Evolutionary conservation across 2,888 invertebrate species (phyloP).

Genomic region (Melieria picta): DNA sequence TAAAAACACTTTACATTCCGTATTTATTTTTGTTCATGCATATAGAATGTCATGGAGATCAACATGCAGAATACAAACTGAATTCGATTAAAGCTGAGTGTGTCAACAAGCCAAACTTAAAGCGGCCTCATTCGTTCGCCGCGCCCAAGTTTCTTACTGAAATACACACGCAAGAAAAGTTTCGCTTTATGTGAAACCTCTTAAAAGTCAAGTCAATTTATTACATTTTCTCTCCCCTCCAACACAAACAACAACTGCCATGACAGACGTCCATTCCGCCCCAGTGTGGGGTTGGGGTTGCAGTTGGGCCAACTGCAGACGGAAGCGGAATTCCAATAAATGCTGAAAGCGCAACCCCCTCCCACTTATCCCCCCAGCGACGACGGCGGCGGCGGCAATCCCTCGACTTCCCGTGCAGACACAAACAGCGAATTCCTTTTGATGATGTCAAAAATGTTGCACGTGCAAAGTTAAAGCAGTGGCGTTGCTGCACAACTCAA

Average conservation of each 20-base stretch:
- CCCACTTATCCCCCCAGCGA: slow-evolving; percentile 4
- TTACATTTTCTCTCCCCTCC: slow-evolving; percentile 2
- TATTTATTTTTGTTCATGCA: too few relatives aligned
- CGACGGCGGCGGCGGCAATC: neutral
- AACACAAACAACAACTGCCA: neutral
- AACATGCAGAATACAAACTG: too few relatives aligned
- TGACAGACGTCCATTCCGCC: neutral
- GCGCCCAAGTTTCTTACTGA: too few relatives aligned
- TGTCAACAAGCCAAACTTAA: neutral
- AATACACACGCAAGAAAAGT: too few relatives aligned
- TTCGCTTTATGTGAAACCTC: slow-evolving; percentile 20
- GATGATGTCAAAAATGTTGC: slow-evolving; percentile 58
- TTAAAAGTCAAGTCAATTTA: slow-evolving; percentile 29
- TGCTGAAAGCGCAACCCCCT: slow-evolving; percentile 46
- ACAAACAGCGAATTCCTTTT: slow-evolving; percentile 54
- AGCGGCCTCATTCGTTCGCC: neutral
- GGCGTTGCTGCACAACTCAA: slow-evolving; percentile 35
- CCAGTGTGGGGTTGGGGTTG: neutral
- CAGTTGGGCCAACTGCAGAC: neutral
- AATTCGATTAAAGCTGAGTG: neutral
- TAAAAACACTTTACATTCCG: too few relatives aligned
- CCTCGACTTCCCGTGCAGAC: neutral
- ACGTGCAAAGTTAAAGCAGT: slow-evolving; percentile 55
- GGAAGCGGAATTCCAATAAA: slow-evolving; percentile 55
- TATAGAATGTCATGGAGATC: too few relatives aligned